Evolutionary conservation across 2,113 vertebrate species (phyloP), one percentile per base, ranked within the genome.

Genomic region (Myxocyprinus asiaticus): DNA sequence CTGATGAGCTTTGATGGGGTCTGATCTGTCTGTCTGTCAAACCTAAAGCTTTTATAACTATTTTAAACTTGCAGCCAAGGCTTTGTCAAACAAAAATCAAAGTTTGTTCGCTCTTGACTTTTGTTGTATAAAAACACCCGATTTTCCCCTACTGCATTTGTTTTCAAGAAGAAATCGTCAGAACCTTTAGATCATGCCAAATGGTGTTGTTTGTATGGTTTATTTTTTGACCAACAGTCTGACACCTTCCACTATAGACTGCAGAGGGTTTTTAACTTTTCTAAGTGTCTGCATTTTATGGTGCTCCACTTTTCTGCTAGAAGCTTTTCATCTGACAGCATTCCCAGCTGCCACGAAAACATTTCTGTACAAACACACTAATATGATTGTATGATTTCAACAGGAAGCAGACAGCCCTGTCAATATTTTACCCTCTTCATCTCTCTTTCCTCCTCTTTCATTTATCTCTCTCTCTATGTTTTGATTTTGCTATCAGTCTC

Each of bases 301-400:
- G 11, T 77, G 51, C 51, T 67, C 42, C 53, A 33, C 44, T 17
- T 78, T 74, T 17, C 67, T 33, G 3, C 22, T 70, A n/a, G 15
- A 69, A 61, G 47, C 56, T 42, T 64, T 15, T 63, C 12, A 50
- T 64, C 51, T 53, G 45, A 70, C 22, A 44, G 45, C 58, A 0
- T 63, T 63, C 22, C 47, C 58, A 51, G 48, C 56, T 7, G 5
- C 77, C 6, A 33, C 3, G 11, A 62, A 70, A 69, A 5, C 6
- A n/a, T 55, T 11, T 55, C 42, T 45, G 9, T 11, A 55, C 42
- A 10, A n/a, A 15, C 22, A 9, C 62, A 53, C 17, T 14, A 42
- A 62, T 33, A 33, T 33, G 22, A 33, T 33, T 33, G 22, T 33
- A 33, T 63, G 15, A 22, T 62, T 62, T 62, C 15, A 43, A 12